Base-by-base conservation (phyloP, 2,113 vertebrate species). In the Ardeotis arabs region DNA sequence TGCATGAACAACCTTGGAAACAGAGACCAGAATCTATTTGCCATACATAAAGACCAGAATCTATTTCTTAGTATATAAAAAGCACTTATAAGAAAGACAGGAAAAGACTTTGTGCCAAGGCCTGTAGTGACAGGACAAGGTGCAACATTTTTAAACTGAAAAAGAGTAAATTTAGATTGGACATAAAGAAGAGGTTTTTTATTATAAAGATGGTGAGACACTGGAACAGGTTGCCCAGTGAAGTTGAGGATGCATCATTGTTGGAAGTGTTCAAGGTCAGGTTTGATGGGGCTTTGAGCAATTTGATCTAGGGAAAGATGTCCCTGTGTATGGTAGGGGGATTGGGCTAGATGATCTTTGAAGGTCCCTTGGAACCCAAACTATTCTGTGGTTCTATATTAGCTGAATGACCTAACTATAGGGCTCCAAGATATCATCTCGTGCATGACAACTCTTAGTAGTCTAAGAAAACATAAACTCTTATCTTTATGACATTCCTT, bases 271-370 rank as follows among this genome's bases (percentile, higher is more conserved):
- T 33, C 28, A 69, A 25, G 27, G 7, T 49, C 31, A 39, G 3
- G 5, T 29, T 50, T 1, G 4, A 37, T 0, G 0, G 2, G 19
- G 19, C 49, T 68, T 69, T 22, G 24, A 63, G 17, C 63, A 69
- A 58, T 2, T 10, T 56, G 27, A 4, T 68, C 23, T 44, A 31
- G 14, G 10, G 33, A 45, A 69, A 58, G 62, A 24, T 18, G 15
- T 9, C 22, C 39, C 25, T 84, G 33, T 19, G 3, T 5, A 3
- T 31, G 27, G 10, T 18, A 41, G 53, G 4, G 13, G 2, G 2
- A 2, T 49, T 50, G 44, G 31, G 3, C 10, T 31, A 18, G 56
- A 35, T 53, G 12, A 58, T 24, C 44, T 64, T 47, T 69, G 25
- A 88, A 41, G 22, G 8, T 59, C 8, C 10, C 6, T 75, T 88